These are phyloP conservation scores for Conus betulinus DNA, from an alignment of 1,140 invertebrate genomes.

Conservation along the genomic window DNA sequence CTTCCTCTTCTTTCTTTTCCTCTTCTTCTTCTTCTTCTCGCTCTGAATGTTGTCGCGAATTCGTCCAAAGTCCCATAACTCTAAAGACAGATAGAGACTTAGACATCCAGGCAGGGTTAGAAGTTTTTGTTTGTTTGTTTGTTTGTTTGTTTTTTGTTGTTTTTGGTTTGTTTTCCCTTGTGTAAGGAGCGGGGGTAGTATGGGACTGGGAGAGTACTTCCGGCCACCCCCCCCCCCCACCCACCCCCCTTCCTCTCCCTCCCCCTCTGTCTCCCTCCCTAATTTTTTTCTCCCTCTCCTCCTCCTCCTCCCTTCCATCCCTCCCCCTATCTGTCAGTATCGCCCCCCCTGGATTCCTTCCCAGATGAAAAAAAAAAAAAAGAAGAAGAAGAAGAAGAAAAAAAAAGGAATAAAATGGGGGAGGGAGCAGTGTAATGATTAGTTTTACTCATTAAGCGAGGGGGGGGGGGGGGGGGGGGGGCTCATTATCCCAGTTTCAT, in stretches of 20 bases:
- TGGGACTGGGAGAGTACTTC: no score
- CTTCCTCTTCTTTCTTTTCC: no score
- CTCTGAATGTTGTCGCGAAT: no score
- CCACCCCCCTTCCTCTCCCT: background rate
- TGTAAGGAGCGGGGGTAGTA: no score
- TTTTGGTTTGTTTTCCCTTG: no score
- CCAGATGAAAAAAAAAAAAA: background rate
- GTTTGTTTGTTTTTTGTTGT: no score
- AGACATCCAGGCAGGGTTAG: no score
- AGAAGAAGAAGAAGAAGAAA: background rate
- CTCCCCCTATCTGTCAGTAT: background rate
- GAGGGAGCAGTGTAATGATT: background rate
- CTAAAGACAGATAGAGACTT: no score
- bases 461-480: background rate
- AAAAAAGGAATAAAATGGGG: background rate
- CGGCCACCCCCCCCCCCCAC: no score
- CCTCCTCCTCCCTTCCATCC: background rate
- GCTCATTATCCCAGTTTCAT: background rate
- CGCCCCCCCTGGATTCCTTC: background rate
- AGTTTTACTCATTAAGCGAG: slow-evolving; percentile 2
- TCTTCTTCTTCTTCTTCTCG: no score
- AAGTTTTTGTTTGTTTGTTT: no score
- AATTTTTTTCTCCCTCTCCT: background rate
- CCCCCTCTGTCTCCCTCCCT: background rate
- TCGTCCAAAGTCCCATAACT: no score